phyloP scores from a whole-genome alignment of 1,140 invertebrate genomes.

The Drosophila eugracilis region DNA sequence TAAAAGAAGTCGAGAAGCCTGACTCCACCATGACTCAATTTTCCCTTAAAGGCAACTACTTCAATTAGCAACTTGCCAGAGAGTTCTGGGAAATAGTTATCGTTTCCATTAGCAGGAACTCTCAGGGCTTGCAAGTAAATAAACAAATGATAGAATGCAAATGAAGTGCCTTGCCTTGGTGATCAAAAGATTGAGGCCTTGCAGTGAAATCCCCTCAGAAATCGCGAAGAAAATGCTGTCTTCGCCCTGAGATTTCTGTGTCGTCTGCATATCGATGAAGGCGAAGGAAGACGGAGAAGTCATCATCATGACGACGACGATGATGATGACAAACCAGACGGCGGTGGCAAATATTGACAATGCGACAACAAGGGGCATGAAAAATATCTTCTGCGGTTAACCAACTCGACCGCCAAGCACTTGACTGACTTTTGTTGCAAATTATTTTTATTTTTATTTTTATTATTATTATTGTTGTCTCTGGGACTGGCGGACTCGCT shows the following conservation, averaged over 20 bases:
- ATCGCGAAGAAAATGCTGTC: constrained; percentile 17
- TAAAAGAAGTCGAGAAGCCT: not conserved
- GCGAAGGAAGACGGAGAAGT: constrained; percentile 29
- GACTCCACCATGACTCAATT: constrained; percentile 28
- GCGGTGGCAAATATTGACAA: constrained; percentile 72
- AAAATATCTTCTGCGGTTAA: constrained; percentile 38
- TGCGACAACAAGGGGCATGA: constrained; percentile 50
- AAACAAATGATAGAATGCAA: constrained; percentile 71
- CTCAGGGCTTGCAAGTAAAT: constrained; percentile 48
- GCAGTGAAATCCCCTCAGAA: constrained; percentile 17
- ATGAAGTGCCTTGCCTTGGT: constrained; percentile 46
- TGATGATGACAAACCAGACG: constrained; percentile 36
- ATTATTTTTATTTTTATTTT: constrained; percentile 68
- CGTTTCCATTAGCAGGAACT: constrained; percentile 49
- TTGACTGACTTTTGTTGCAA: constrained; percentile 81
- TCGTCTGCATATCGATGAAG: constrained; percentile 65
- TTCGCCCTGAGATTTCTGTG: constrained; percentile 50
- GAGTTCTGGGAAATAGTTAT: constrained; percentile 23
- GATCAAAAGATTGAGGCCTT: constrained; percentile 44
- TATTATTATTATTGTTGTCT: constrained; percentile 50
- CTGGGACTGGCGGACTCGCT: constrained; percentile 8
- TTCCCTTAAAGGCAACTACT: constrained; percentile 28
- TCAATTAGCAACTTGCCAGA: constrained; percentile 38
- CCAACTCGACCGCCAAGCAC: constrained; percentile 49
- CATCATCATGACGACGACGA: constrained; percentile 47